These are phyloP conservation scores for Boleophthalmus pectinirostris DNA, from an alignment of 2,113 vertebrate species.

Conservation along the genomic window DNA sequence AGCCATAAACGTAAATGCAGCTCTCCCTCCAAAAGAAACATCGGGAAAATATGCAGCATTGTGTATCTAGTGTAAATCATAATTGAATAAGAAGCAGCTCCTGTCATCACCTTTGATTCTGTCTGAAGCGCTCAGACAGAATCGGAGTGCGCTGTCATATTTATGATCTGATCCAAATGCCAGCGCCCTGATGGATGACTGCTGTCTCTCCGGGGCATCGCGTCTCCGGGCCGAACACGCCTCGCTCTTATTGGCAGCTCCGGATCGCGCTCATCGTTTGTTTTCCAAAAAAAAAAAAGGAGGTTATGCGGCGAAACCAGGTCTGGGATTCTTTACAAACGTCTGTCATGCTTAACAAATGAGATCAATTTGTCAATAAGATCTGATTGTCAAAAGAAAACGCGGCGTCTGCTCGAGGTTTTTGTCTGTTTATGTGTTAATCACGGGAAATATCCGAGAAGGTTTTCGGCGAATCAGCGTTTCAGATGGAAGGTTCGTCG, in stretches of 20 bases:
- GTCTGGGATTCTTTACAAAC: background rate
- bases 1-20: background rate
- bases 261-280: background rate
- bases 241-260: conserved; percentile 1
- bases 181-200: background rate
- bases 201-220: conserved; percentile 4
- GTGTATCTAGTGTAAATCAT: background rate
- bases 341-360: background rate
- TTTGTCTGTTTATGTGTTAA: too few species aligned
- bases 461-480: too few species aligned
- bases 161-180: conserved; percentile 4
- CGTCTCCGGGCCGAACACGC: background rate
- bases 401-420: background rate
- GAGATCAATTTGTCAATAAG: background rate
- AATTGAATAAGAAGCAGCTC: background rate
- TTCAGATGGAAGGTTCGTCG: too few species aligned
- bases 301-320: background rate
- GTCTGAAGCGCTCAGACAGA: background rate
- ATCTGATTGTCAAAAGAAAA: background rate
- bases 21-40: background rate
- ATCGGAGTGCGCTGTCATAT: background rate
- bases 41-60: background rate
- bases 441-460: too few species aligned
- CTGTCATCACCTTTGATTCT: background rate
- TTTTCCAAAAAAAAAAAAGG: background rate